Evolutionary conservation across 1,140 invertebrate genomes (phyloP), one percentile per base, ranked within the genome.

Genomic region (Aradophagus sp.): DNA sequence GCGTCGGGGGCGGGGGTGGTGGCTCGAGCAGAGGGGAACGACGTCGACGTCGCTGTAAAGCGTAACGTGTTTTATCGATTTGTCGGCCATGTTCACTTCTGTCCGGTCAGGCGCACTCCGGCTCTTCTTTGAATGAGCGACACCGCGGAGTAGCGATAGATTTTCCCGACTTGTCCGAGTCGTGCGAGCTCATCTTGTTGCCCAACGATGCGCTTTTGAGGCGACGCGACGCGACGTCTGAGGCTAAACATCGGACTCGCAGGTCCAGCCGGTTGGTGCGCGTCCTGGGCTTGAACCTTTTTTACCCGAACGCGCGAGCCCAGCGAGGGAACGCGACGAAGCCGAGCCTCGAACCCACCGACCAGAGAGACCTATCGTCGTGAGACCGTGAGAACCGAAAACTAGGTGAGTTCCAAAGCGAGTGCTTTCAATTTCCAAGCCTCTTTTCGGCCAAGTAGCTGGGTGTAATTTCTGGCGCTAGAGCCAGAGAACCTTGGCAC

Each of bases 21-120:
- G n/a, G n/a, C n/a, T n/a, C n/a, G n/a, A n/a, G n/a, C n/a, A n/a
- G n/a, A n/a, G n/a, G n/a, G n/a, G n/a, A n/a, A n/a, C 26, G 61
- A 62, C 73, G 71, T 71, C 76, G 72, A 65, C 70, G 73, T 74
- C 56, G 72, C 75, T 52, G 76, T 74, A 76, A 80, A 81, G 77
- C 75, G 78, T 80, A 81, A 80, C 76, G 80, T 76, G 80, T 82
- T 80, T 81, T 84, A 84, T 83, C 82, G 82, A 83, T 83, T 76
- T 69, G 66, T 70, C 77, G 67, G 75, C 81, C 82, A 83, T 84
- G 68, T 81, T 83, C 58, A 61, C 61, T 59, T 73, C 58, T 59
- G 59, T 74, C 59, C 70, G 77, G 74, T 83, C 82, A 82, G 80
- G 83, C 82, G 83, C 83, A 84, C 75, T 82, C 61, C 69, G 42